Evolutionary conservation across 1,140 invertebrate genomes (phyloP), one percentile per base, ranked within the genome.

Genomic region (Solen grandis): DNA sequence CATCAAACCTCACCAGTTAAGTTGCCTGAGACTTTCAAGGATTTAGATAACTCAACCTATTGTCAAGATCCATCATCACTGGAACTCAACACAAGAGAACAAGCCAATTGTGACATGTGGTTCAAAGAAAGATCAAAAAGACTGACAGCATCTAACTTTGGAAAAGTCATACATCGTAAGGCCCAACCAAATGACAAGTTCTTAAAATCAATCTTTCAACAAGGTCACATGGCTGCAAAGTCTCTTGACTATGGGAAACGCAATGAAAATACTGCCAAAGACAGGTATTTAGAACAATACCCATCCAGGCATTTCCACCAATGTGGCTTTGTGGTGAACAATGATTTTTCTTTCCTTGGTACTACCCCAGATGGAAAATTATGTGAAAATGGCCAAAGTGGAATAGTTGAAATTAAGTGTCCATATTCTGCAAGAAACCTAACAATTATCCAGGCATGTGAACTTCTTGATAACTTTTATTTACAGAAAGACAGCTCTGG

Each of bases 281-380:
- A 62, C 27, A 63, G 50, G 59, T 63, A 63, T 38, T 29, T 16
- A 50, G 27, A 19, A 63, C 62, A 33, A 75, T 46, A 46, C 41
- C 41, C 73, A 52, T 22, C 36, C 10, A 66, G 54, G 16, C 79
- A 84, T 59, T n/a, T 84, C 1, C 83, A 82, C 59, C 72, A 78
- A 8, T 78, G 74, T 79, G 80, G 73, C 2, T 65, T 84, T 10
- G 50, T 84, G 13, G 63, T 82, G 8, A 79, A 78, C 33, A 60
- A 72, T 4, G 19, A 16, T 25, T 84, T 82, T 55, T 68, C 74
- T 41, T 84, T 82, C 62, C 10, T 82, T 46, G 74, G 54, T 55
- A 74, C 74, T 14, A 46, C 79, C 36, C 74, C 83, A 22, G 73
- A 84, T 78, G 73, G 79, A 2, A 77, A 73, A 46, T 46, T 82